Percentiles rank a stretch among this genome's conserved stretches.
phyloP scores from a whole-genome alignment of 2,113 vertebrate species.

The Cottus gobio region DNA sequence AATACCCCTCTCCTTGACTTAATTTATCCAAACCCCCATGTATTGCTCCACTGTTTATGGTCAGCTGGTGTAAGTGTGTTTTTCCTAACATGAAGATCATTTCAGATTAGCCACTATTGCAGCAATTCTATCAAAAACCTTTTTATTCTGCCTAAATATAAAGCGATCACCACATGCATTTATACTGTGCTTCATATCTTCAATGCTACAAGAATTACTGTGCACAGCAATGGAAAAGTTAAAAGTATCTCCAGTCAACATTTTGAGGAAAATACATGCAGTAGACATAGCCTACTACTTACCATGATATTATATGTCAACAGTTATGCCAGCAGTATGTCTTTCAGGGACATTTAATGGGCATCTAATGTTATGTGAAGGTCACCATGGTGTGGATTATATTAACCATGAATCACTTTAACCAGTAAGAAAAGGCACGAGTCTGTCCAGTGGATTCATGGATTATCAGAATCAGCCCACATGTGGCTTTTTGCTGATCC shows the following conservation, averaged over 20 bases:
- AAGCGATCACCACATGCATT: background rate
- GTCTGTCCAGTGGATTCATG: background rate
- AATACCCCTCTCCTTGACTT: background rate
- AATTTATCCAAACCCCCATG: background rate
- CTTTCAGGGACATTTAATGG: conserved; percentile 2
- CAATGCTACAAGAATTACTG: background rate
- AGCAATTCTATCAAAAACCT: background rate
- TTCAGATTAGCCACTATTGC: background rate
- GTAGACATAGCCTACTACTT: background rate
- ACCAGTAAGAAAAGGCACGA: background rate
- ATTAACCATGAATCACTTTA: conserved; percentile 31
- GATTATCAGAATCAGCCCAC: conserved; percentile 57
- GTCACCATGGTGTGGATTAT: conserved; percentile 6
- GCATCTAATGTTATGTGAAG: conserved; percentile 6
- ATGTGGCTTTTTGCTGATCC: conserved; percentile 54
- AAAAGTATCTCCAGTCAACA: background rate
- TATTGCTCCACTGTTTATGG: background rate
- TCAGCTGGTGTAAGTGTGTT: background rate
- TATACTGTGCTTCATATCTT: background rate
- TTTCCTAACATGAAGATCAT: background rate
- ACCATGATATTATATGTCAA: background rate
- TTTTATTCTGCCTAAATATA: background rate
- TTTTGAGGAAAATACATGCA: no score
- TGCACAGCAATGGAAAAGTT: background rate
- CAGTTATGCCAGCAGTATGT: background rate